These are phyloP conservation scores for Ptychodera flava DNA, from an alignment of 35 echinoderm and acorn worm species.

Conservation along the genomic window DNA sequence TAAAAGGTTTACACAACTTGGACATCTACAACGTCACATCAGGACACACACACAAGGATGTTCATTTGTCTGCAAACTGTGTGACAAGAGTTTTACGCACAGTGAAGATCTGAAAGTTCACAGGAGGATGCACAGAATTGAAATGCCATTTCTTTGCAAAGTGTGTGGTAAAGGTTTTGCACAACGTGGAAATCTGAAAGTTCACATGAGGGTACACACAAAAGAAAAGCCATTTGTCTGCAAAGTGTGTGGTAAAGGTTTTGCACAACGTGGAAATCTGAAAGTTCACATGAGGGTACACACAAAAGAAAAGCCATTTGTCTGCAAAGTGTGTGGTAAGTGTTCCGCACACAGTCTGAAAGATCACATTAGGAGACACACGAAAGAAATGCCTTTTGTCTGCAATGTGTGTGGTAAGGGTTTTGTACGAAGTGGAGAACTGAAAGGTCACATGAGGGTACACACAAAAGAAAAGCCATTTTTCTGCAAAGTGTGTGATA, in stretches of 20 bases:
- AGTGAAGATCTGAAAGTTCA: slow-evolving; percentile 42
- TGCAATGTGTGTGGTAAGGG: slow-evolving; percentile 56
- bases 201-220: slow-evolving; percentile 56
- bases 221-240: slow-evolving; percentile 80
- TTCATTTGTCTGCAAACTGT: slow-evolving; percentile 2
- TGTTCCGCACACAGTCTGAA: slow-evolving; percentile 24
- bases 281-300: slow-evolving; percentile 11
- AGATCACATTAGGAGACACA: slow-evolving; percentile 47
- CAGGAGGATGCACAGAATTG: slow-evolving; percentile 38
- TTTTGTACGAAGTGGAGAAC: slow-evolving; percentile 15
- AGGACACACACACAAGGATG: too few relatives aligned
- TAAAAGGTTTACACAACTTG: too few relatives aligned
- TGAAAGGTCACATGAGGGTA: slow-evolving; percentile 45
- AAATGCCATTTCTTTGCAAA: slow-evolving; percentile 39
- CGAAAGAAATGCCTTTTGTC: slow-evolving; percentile 32
- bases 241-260: slow-evolving; percentile 18
- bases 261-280: not conserved
- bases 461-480: slow-evolving; percentile 79
- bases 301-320: slow-evolving; percentile 29
- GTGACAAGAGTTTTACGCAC: slow-evolving; percentile 24
- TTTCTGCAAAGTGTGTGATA: slow-evolving; percentile 55
- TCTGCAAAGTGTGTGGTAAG: slow-evolving; percentile 50
- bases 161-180: slow-evolving; percentile 58
- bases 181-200: slow-evolving; percentile 9
- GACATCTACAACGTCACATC: too few relatives aligned